These are phyloP conservation scores for Chelonus formosanus DNA, from an alignment of 2,888 invertebrate species.

Conservation along the genomic window DNA sequence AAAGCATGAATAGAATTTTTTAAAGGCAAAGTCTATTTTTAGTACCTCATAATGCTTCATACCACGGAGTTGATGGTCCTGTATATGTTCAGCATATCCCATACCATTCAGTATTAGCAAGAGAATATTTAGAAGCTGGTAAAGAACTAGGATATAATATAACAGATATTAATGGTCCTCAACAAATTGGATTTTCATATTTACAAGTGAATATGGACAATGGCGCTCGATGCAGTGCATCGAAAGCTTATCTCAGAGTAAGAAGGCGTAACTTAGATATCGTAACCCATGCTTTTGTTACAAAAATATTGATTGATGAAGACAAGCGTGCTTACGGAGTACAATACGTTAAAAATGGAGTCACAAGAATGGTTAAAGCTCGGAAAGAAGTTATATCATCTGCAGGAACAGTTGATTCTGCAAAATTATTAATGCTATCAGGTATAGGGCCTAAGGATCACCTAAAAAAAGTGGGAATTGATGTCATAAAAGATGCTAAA, in stretches of 20 bases:
- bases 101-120: constrained; percentile 59
- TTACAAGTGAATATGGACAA: constrained; percentile 67
- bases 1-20: neutral
- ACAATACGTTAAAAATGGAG: constrained; percentile 68
- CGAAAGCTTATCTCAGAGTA: constrained; percentile 69
- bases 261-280: constrained; percentile 57
- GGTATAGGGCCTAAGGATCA: constrained; percentile 74
- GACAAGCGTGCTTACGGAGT: constrained; percentile 57
- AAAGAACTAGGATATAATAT: constrained; percentile 59
- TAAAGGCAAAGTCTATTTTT: constrained; percentile 60
- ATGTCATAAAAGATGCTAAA: constrained; percentile 70
- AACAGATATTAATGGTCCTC: constrained; percentile 64
- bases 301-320: constrained; percentile 52
- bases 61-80: constrained; percentile 62
- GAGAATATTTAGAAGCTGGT: constrained; percentile 60
- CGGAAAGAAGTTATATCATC: constrained; percentile 71
- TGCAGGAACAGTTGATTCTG: constrained; percentile 82
- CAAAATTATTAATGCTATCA: constrained; percentile 77
- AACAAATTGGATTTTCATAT: constrained; percentile 68
- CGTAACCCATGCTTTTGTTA: constrained; percentile 54
- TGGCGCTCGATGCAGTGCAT: constrained; percentile 68
- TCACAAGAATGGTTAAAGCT: constrained; percentile 67
- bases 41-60: constrained; percentile 67
- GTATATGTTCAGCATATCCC: constrained; percentile 62
- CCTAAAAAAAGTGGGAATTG: constrained; percentile 69